Evolutionary conservation across 2,888 invertebrate genomes (phyloP), one percentile per base, ranked within the genome.

Genomic region (Caenorhabditis panamensis): DNA sequence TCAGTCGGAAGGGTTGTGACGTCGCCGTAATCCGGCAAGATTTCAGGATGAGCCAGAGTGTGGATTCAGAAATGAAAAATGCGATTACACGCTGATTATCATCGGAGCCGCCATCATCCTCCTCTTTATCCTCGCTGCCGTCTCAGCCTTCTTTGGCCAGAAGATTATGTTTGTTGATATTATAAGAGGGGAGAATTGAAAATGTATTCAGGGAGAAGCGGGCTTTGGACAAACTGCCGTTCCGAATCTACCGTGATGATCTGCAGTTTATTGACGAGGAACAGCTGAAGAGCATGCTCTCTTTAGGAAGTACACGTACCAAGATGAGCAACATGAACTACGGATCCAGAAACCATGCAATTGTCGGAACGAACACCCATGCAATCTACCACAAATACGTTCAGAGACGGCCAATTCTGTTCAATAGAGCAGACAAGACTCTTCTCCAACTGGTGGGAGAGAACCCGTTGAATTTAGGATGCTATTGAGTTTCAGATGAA

Each of bases 401-500:
- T 1, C 86, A 87, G 61, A 72, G 86, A 26, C 72, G 87, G n/a
- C 87, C 87, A 28, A 87, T 87, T 53, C 18, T 76, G 0, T 87
- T 86, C 66, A 83, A 51, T 22, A 63, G 85, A 66, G 61, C 66
- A 9, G 85, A 87, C 59, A 85, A 83, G 58, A 79, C 78, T 6
- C 66, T 87, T n/a, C 63, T 87, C 11, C 81, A 82, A 63, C 54
- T 73, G 80, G 84, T 85, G 51, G 26, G 73, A 18, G 22, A 1
- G n/a, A 8, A 22, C 13, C 6, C 18, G 13, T 36, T n/a, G 41
- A 44, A 58, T 36, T 3, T 26, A 20, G 36, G 26, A 41, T 44
- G 13, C 4, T 56, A 20, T 31, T 63, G 9, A 31, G 9, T 78
- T 28, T n/a, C 78, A 93, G 93, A 93, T 98, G 91, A 94, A 97